Evolutionary conservation across 2,113 vertebrate genomes (phyloP), one percentile per base, ranked within the genome.

Genomic region (Sceloporus tristichus): DNA sequence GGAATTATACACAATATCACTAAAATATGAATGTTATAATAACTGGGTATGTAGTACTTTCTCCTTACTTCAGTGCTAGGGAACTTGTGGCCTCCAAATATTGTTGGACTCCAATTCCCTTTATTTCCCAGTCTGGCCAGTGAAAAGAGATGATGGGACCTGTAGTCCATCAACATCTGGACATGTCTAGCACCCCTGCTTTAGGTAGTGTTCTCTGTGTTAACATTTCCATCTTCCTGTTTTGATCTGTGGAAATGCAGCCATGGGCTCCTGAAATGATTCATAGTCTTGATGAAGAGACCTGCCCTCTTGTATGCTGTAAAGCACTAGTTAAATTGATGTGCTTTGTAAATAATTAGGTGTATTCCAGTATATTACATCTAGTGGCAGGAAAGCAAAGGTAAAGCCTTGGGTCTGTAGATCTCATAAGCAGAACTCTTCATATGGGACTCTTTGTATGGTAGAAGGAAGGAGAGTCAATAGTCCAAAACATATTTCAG

Each of bases 21-120:
- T 73, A 21, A 73, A 0, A 66, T 68, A 48, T 0, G 79, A 4
- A 34, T 10, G 0, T 29, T 40, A 11, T 21, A 19, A 21, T 80
- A 14, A 27, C 29, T 85, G 53, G 19, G 2, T 27, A 62, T 75
- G 68, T 62, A 27, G 34, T 6, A 62, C 59, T 48, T 48, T 9
- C 71, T 21, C 38, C 38, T 21, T 42, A 71, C 25, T 71, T 71
- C 10, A 11, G 23, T 38, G 34, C 25, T n/a, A 9, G 68, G 25
- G 74, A 76, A 40, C 42, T 34, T 42, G 42, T 62, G 66, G 23
- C 29, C 29, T 11, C 68, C 27, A 71, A 27, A 29, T 29, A 71
- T 71, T 18, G 27, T 71, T 71, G 68, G 68, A 29, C 29, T 71
- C 27, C 68, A 29, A 71, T 71, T 71, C 25, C 16, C 13, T 62